Percentiles rank a stretch among this genome's conserved stretches.
Conservation (phyloP, 2,888 invertebrate species). For the Xylocampa areola region DNA sequence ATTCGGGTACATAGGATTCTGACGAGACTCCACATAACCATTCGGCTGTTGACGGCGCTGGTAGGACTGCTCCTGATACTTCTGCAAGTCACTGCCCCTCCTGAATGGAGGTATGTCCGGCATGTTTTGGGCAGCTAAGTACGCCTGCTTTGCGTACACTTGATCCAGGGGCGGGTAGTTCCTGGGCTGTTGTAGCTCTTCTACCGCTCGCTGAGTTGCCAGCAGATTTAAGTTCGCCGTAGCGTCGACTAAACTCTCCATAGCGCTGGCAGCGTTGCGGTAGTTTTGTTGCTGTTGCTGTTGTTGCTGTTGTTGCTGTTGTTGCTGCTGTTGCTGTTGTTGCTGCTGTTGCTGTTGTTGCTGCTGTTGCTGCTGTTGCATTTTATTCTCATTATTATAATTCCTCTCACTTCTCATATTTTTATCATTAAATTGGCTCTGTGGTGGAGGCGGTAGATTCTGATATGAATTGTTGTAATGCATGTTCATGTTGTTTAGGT, state of each 20-base stretch:
- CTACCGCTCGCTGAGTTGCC: conserved; percentile 69
- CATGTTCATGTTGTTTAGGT: conserved; percentile 66
- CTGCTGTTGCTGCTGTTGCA: conserved; percentile 56
- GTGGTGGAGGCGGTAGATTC: conserved; percentile 61
- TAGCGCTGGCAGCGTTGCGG: conserved; percentile 67
- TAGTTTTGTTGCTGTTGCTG: conserved; percentile 62
- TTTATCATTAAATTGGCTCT: conserved; percentile 74
- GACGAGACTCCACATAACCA: conserved; percentile 78
- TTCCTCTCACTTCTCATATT: conserved; percentile 73
- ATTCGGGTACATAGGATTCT: conserved; percentile 55
- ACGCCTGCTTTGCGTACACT: conserved; percentile 60
- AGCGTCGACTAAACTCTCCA: conserved; percentile 80
- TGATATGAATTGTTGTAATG: conserved; percentile 77
- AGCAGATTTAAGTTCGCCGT: conserved; percentile 77
- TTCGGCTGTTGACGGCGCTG: conserved; percentile 74
- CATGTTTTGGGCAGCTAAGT: conserved; percentile 66
- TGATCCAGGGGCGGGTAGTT: conserved; percentile 74
- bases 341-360: too few species aligned
- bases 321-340: too few species aligned
- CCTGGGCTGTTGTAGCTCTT: conserved; percentile 65
- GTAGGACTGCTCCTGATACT: conserved; percentile 77
- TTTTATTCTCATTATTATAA: conserved; percentile 71
- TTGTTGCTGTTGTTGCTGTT: too few species aligned
- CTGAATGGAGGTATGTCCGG: conserved; percentile 75
- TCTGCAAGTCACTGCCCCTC: conserved; percentile 66